A percentile compares a stretch with the other conserved stretches of the same genome.
Evolutionary conservation across 2,113 vertebrate genomes (phyloP).

Genomic region (Dascyllus trimaculatus): DNA sequence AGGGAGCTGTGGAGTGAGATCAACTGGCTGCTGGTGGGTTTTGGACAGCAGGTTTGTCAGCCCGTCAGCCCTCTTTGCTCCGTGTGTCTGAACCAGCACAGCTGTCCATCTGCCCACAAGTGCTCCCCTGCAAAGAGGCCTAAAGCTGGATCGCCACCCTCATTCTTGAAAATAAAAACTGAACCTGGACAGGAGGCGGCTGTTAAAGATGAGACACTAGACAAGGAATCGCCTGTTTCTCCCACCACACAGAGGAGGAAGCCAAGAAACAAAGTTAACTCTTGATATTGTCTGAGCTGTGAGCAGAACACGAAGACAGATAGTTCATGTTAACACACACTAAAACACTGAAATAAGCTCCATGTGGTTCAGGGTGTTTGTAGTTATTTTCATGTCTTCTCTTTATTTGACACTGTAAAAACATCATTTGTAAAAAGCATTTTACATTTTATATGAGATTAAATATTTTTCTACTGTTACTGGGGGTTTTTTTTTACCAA

Average conservation of each 20-base stretch:
- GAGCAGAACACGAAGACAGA: not conserved
- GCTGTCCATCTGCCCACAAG: slow-evolving; percentile 89
- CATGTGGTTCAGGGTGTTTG: not conserved
- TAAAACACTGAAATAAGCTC: slow-evolving; percentile 2
- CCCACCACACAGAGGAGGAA: slow-evolving; percentile 12
- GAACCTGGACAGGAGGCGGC: slow-evolving; percentile 24
- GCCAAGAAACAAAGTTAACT: slow-evolving; percentile 9
- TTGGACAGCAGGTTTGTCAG: slow-evolving; percentile 95
- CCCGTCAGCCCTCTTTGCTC: slow-evolving; percentile 90
- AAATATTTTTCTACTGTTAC: slow-evolving; percentile 38
- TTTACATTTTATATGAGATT: slow-evolving; percentile 10
- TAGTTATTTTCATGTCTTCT: not conserved
- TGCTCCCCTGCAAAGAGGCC: slow-evolving; percentile 75
- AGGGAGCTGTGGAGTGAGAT: slow-evolving; percentile 96
- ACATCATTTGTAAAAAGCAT: not conserved
- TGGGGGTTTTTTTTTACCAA: slow-evolving; percentile 10
- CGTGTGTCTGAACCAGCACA: slow-evolving; percentile 89
- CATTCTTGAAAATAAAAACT: slow-evolving; percentile 43
- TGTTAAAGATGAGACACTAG: slow-evolving; percentile 42
- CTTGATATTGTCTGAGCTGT: slow-evolving; percentile 10
- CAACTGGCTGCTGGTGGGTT: slow-evolving; percentile 96
- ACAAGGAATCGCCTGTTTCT: slow-evolving; percentile 29
- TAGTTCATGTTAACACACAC: not conserved
- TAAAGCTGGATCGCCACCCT: slow-evolving; percentile 41
- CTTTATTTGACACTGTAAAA: slow-evolving; percentile 6